Evolutionary conservation across 2,797 vertebrate genomes (phyloP).

Genomic region (Sebastes umbrosus): DNA sequence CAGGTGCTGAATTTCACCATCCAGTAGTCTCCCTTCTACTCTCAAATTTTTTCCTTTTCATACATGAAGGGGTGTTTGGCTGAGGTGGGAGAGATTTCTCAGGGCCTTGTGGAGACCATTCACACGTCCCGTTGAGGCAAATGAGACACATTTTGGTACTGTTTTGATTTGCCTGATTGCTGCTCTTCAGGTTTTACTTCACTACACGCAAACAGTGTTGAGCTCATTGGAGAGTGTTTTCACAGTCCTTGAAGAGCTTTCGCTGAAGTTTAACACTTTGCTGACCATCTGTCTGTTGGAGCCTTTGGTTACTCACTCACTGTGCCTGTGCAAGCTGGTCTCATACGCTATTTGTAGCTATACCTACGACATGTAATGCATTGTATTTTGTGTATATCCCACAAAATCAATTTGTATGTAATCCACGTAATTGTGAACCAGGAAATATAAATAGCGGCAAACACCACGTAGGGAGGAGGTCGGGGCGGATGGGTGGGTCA

Average conservation of each 20-base stretch:
- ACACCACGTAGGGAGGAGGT: too few species aligned
- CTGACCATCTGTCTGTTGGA: not conserved
- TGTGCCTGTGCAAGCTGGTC: not conserved
- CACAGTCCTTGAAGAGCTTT: not conserved
- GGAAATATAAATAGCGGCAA: too few species aligned
- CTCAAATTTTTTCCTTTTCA: not conserved
- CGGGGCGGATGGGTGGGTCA: too few species aligned
- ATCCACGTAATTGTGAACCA: too few species aligned
- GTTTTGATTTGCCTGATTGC: not conserved
- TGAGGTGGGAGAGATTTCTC: not conserved
- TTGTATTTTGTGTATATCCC: too few species aligned
- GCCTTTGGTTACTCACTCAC: not conserved
- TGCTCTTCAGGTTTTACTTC: not conserved
- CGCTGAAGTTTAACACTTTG: not conserved
- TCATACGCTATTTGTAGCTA: too few species aligned
- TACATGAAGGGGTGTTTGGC: not conserved
- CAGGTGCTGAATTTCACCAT: not conserved
- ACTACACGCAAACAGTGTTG: not conserved
- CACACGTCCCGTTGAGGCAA: not conserved
- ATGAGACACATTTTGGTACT: not conserved
- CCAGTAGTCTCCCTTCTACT: not conserved
- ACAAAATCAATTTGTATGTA: too few species aligned
- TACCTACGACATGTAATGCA: too few species aligned
- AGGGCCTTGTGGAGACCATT: not conserved
- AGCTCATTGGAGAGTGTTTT: not conserved